Base-by-base conservation (phyloP, 2,888 invertebrate species). In the Drosophila rellima region DNA sequence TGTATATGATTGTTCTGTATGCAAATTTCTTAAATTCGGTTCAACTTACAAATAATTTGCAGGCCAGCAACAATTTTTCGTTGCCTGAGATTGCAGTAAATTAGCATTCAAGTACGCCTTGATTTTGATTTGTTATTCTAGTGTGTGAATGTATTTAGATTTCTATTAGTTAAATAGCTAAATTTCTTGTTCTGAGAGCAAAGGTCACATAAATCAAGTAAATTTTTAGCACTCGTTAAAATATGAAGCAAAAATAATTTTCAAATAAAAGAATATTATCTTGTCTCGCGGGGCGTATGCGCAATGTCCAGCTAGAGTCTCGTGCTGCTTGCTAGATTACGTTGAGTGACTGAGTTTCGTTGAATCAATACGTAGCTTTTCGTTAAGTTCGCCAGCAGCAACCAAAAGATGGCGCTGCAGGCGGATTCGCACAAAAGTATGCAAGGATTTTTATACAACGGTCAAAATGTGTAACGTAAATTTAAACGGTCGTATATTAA, bases 21-120 rank as follows among this genome's bases (percentile, higher is more conserved):
- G 86, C 73, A 86, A 86, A 86, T 82, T 74, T 63, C 70, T 74
- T 65, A 78, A 66, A 55, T 68, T 73, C 64, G 66, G 70, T 44
- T 39, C 65, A 68, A 48, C 54, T 77, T 66, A 69, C 56, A 88
- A 65, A 60, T 62, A 67, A 78, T 78, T 77, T 78, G 50, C 62
- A 51, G 57, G 57, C 61, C 48, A 60, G 48, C 68, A 33, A 56
- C 73, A 77, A 42, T 45, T 71, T 40, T 40, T 11, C 45, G 39
- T 35, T 56, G 67, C 35, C 60, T 59, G 57, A 54, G 65, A 80
- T 75, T 79, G 68, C 59, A 56, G 40, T 84, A 84, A 85, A 87
- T 86, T 72, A 75, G 72, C 62, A 66, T 64, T 86, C 88, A 86
- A 89, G 85, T 78, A 76, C 89, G 73, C 87, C 85, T 75, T 80